A percentile compares a stretch with the other conserved stretches of the same genome.
These are phyloP conservation scores for Colistium nudipinnis DNA, from an alignment of 2,113 vertebrate species.

Conservation along the genomic window DNA sequence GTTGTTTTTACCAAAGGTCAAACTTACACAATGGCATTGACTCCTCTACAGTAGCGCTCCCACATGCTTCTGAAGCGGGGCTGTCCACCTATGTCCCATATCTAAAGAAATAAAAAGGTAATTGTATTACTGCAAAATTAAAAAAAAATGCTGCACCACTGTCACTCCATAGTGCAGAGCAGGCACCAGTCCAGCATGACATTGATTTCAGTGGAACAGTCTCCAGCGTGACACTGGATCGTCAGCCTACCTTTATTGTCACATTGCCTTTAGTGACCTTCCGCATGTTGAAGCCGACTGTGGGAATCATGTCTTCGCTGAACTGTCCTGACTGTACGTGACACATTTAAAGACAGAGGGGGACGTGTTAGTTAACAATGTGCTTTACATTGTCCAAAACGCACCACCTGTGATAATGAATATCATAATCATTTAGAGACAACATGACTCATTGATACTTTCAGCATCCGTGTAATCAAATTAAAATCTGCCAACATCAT, in stretches of 20 bases:
- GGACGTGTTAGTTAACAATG: neutral
- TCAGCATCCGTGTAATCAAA: neutral
- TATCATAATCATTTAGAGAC: neutral
- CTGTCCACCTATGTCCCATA: conserved; percentile 99
- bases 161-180: neutral
- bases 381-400: too few species aligned
- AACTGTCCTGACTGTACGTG: conserved; percentile 85
- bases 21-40: conserved; percentile 98
- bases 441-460: neutral
- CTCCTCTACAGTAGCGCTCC: conserved; percentile 97
- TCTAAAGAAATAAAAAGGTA: conserved; percentile 80
- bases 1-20: neutral
- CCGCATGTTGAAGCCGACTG: conserved; percentile 91
- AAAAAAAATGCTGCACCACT: neutral
- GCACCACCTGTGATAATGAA: too few species aligned
- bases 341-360: conserved; percentile 23
- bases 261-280: conserved; percentile 86
- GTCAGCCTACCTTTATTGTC: conserved; percentile 81
- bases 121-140: too few species aligned
- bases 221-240: neutral
- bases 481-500: neutral
- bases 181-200: neutral
- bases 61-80: conserved; percentile 99
- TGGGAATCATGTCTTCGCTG: conserved; percentile 92
- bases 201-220: neutral